phyloP scores from a whole-genome alignment of 2,113 vertebrate species.

The Sander lucioperca region DNA sequence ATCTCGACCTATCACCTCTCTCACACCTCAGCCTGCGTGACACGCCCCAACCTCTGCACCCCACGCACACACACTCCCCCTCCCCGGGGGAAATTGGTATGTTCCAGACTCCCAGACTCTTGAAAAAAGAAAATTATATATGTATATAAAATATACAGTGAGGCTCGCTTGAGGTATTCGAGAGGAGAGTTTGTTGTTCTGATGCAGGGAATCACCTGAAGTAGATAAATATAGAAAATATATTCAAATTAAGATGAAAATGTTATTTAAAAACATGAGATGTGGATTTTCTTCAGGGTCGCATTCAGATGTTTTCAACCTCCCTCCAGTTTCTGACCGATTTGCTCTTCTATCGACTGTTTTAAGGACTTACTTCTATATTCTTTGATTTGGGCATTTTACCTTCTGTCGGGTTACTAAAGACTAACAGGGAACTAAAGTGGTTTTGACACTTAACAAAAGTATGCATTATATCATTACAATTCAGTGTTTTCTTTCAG shows the following conservation, averaged over 20 bases:
- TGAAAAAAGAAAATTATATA: conserved; percentile 6
- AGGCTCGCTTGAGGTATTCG: not conserved
- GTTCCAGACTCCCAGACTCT: not conserved
- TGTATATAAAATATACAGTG: not conserved
- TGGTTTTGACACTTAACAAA: too few relatives aligned
- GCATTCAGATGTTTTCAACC: not conserved
- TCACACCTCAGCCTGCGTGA: conserved; percentile 19
- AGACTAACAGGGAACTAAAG: too few relatives aligned
- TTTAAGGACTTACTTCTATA: not conserved
- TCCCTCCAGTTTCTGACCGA: not conserved
- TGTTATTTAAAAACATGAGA: conserved; percentile 3
- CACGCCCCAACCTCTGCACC: not conserved
- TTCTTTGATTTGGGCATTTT: not conserved
- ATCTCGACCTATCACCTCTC: conserved; percentile 57
- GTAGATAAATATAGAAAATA: not conserved
- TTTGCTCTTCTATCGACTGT: not conserved
- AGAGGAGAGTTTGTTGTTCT: not conserved
- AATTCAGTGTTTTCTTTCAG: too few relatives aligned
- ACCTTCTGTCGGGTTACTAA: too few relatives aligned
- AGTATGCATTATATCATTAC: too few relatives aligned
- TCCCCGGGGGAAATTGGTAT: conserved; percentile 28
- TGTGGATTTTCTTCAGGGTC: not conserved
- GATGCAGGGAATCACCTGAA: not conserved
- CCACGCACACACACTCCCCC: too few relatives aligned
- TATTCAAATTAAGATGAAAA: not conserved